These are phyloP conservation scores for Lagorchestes hirsutus DNA, from an alignment of 2,797 vertebrate genomes.

Conservation along the genomic window DNA sequence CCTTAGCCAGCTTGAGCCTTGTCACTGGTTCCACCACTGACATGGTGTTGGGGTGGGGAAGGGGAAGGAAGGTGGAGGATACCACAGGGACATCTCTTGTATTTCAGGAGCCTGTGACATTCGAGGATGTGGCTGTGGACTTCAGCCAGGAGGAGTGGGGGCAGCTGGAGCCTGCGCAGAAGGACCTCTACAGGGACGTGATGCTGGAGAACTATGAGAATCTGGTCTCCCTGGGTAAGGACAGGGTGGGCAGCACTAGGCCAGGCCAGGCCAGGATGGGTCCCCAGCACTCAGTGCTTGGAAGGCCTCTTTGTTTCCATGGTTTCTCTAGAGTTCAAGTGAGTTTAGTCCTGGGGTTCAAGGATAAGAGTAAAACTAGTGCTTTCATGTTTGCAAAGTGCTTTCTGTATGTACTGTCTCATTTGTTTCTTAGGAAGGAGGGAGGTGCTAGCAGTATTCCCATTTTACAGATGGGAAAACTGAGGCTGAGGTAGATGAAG, in stretches of 20 bases:
- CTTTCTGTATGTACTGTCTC: not conserved
- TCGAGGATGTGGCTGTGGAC: not conserved
- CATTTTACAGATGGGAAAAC: not conserved
- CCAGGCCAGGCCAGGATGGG: not conserved
- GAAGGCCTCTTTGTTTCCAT: not conserved
- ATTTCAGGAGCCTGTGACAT: not conserved
- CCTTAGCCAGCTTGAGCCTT: no score
- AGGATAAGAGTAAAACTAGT: accelerated
- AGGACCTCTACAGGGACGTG: not conserved
- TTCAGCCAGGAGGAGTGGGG: not conserved
- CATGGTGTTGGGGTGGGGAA: not conserved
- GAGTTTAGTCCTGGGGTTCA: not conserved
- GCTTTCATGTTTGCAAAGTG: not conserved
- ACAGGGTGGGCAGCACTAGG: not conserved
- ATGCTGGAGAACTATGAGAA: not conserved
- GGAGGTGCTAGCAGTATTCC: not conserved
- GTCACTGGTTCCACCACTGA: no score
- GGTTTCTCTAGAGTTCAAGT: not conserved
- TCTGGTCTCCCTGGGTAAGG: not conserved
- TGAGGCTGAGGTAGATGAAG: not conserved
- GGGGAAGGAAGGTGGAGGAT: not conserved
- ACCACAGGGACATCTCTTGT: not conserved
- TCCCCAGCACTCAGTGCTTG: not conserved
- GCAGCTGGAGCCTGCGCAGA: not conserved
- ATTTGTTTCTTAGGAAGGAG: not conserved